Conservation (phyloP, 64 coral and sea anemone species). For the Trachythela sp. region DNA sequence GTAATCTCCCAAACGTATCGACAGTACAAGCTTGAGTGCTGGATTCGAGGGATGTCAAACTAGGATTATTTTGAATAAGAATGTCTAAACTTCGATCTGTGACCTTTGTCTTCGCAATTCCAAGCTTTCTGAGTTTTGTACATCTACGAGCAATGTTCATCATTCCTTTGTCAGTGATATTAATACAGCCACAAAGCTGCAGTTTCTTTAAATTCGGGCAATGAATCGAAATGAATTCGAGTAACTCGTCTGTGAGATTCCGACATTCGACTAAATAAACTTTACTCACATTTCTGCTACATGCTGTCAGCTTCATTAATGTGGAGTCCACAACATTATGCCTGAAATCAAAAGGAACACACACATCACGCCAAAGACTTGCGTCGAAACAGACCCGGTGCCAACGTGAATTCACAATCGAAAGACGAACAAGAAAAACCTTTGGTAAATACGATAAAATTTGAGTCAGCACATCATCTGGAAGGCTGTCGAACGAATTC, state of each 20-base stretch:
- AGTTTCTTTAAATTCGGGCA: conserved; percentile 86
- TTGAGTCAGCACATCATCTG: conserved; percentile 74
- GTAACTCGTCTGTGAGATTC: conserved; percentile 49
- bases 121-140: conserved; percentile 57
- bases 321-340: conserved; percentile 56
- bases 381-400: conserved; percentile 68
- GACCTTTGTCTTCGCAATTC: conserved; percentile 70
- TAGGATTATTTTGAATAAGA: conserved; percentile 72
- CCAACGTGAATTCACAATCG: conserved; percentile 74
- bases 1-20: conserved; percentile 48
- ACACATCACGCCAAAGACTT: conserved; percentile 78
- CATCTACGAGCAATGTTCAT: conserved; percentile 69
- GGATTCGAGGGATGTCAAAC: conserved; percentile 58
- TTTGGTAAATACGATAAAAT: conserved; percentile 81
- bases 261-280: conserved; percentile 72
- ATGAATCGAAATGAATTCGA: conserved; percentile 50
- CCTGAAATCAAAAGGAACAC: conserved; percentile 50
- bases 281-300: conserved; percentile 62
- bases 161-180: conserved; percentile 71
- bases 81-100: conserved; percentile 64
- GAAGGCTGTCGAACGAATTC: conserved; percentile 25
- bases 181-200: conserved; percentile 56
- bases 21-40: conserved; percentile 74
- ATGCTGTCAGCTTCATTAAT: conserved; percentile 55
- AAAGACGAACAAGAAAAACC: conserved; percentile 50